phyloP scores from a whole-genome alignment of 2,888 invertebrate genomes.

The Steinernema hermaphroditum region DNA sequence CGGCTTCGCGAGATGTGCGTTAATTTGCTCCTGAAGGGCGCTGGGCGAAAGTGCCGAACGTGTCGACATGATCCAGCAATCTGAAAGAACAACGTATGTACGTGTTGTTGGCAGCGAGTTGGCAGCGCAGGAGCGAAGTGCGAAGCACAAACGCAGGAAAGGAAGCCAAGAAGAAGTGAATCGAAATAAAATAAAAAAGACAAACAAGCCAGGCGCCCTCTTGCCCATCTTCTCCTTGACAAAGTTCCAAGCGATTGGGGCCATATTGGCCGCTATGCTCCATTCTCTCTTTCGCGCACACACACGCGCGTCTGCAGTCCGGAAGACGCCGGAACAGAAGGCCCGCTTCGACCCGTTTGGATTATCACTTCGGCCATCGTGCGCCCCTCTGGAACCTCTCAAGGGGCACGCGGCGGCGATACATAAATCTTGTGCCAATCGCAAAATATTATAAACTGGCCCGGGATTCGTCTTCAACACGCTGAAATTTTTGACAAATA shows the following conservation, averaged over 20 bases:
- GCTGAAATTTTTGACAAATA: slow-evolving; percentile 12
- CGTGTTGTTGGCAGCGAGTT: neutral
- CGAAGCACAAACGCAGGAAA: neutral
- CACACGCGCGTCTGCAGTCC: neutral
- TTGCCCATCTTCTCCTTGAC: neutral
- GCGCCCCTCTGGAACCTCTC: neutral
- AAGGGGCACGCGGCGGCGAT: neutral
- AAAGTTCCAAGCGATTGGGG: neutral
- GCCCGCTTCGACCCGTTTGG: neutral
- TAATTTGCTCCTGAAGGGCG: slow-evolving; percentile 57
- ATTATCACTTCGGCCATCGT: neutral
- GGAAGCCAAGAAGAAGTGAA: neutral
- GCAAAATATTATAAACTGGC: slow-evolving; percentile 19
- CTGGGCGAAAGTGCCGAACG: slow-evolving; percentile 58
- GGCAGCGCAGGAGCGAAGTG: neutral
- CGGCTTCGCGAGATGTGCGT: slow-evolving; percentile 23
- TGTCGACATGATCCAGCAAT: slow-evolving; percentile 64
- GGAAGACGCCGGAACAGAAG: neutral
- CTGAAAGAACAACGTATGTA: slow-evolving; percentile 48
- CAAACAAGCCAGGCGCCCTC: neutral
- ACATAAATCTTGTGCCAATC: slow-evolving; percentile 13
- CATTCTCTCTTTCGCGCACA: neutral
- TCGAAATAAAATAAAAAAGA: slow-evolving; percentile 29
- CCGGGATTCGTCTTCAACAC: neutral
- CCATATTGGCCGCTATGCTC: neutral